A percentile compares a stretch with the other conserved stretches of the same genome.
phyloP scores from a whole-genome alignment of 1,140 invertebrate species.

The Oreohelix idahoensis region DNA sequence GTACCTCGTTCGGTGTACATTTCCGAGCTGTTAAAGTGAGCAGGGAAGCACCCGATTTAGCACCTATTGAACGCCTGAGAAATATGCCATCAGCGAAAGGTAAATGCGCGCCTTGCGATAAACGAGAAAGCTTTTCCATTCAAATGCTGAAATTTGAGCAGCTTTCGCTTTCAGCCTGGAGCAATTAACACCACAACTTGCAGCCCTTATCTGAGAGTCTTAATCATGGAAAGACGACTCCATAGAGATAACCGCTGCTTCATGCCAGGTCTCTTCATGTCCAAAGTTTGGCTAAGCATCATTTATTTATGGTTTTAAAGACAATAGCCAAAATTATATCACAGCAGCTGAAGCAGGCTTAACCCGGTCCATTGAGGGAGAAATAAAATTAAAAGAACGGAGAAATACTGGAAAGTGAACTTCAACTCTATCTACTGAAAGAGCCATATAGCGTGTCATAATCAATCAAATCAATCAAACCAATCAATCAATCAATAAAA shows the following conservation, averaged over 20 bases:
- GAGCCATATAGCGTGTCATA: too few species aligned
- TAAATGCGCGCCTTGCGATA: neutral
- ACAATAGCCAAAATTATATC: too few species aligned
- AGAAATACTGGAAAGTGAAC: too few species aligned
- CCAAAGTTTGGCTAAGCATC: too few species aligned
- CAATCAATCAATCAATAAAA: too few species aligned
- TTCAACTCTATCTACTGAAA: too few species aligned
- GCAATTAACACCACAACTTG: neutral
- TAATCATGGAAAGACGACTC: neutral
- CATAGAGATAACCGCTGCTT: neutral
- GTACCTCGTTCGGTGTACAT: neutral
- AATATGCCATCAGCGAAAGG: neutral
- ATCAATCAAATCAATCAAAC: too few species aligned
- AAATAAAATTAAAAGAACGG: too few species aligned
- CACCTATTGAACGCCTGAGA: slow-evolving; percentile 4
- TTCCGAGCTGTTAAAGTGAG: neutral
- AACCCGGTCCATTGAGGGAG: too few species aligned
- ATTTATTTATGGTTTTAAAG: too few species aligned
- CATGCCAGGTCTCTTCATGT: neutral
- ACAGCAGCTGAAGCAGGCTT: too few species aligned
- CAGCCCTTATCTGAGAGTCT: neutral
- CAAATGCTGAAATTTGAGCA: neutral
- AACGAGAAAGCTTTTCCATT: neutral
- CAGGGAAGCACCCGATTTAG: neutral
- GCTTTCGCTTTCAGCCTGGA: neutral